Evolutionary conservation across 2,113 vertebrate genomes (phyloP).

Genomic region (Chaetops frenatus): DNA sequence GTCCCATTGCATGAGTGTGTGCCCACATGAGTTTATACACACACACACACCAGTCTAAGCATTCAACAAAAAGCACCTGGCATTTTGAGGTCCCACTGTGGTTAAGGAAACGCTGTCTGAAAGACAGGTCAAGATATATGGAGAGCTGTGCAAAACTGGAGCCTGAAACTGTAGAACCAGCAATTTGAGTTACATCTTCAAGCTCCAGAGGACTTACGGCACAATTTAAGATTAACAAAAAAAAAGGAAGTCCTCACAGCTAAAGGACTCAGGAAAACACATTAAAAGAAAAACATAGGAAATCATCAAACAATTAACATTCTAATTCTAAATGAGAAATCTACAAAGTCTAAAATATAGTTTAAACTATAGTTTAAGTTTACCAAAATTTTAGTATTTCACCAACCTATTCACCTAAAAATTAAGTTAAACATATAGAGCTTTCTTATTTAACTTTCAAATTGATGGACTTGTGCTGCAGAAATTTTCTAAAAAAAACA

Average conservation of each 20-base stretch:
- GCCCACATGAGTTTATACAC: accelerated
- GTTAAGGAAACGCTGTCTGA: background rate
- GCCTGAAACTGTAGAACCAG: background rate
- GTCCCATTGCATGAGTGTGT: accelerated
- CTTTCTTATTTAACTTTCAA: background rate
- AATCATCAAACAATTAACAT: background rate
- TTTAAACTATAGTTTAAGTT: background rate
- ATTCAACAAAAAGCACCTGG: background rate
- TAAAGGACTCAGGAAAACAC: background rate
- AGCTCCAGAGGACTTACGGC: background rate
- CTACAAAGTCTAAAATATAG: background rate
- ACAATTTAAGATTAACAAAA: background rate
- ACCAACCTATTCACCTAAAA: background rate
- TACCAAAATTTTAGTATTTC: background rate
- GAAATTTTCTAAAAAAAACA: background rate
- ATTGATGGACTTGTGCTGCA: background rate
- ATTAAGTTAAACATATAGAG: background rate
- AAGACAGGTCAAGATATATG: background rate
- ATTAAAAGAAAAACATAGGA: background rate
- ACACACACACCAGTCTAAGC: background rate
- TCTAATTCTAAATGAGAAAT: background rate
- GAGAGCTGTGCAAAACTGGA: background rate
- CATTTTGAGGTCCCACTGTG: background rate
- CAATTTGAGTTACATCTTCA: background rate
- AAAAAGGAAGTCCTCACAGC: background rate